Evolutionary conservation across 2,113 vertebrate species (phyloP).

Genomic region (Aspidoscelis tigris): DNA sequence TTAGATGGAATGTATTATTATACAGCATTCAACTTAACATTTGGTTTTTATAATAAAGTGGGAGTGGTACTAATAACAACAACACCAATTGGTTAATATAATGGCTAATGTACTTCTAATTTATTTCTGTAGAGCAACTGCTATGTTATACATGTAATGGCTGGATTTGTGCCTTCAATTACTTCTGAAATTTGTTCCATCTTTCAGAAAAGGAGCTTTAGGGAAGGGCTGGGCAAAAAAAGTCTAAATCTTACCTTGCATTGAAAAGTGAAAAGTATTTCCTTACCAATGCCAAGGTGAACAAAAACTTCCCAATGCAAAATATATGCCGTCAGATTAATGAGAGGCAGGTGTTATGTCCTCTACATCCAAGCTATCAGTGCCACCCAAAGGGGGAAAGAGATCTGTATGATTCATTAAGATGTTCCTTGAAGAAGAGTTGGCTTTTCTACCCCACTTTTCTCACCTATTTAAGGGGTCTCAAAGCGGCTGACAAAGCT

Average conservation of each 20-base stretch:
- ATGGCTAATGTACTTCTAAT: background rate
- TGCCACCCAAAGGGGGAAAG: background rate
- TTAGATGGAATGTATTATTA: no score
- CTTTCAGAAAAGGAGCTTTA: slow-evolving; percentile 7
- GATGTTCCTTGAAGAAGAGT: no score
- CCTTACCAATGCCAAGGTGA: background rate
- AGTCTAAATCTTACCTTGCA: background rate
- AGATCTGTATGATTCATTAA: background rate
- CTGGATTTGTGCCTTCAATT: background rate
- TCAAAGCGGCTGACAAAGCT: no score
- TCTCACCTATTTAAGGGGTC: no score
- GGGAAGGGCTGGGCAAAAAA: background rate
- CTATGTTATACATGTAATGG: background rate
- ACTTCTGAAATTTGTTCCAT: background rate
- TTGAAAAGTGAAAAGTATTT: slow-evolving; percentile 47
- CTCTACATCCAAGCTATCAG: background rate
- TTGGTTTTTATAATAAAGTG: no score
- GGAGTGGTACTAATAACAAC: slow-evolving; percentile 11
- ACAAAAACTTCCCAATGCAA: slow-evolving; percentile 28
- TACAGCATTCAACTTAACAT: no score
- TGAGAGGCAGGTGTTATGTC: background rate
- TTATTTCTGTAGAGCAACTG: slow-evolving; percentile 35
- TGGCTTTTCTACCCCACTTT: no score
- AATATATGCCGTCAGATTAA: slow-evolving; percentile 23
- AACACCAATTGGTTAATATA: slow-evolving; percentile 29